phyloP scores from a whole-genome alignment of 2,797 vertebrate species.

The Sebastolobus altivelis region DNA sequence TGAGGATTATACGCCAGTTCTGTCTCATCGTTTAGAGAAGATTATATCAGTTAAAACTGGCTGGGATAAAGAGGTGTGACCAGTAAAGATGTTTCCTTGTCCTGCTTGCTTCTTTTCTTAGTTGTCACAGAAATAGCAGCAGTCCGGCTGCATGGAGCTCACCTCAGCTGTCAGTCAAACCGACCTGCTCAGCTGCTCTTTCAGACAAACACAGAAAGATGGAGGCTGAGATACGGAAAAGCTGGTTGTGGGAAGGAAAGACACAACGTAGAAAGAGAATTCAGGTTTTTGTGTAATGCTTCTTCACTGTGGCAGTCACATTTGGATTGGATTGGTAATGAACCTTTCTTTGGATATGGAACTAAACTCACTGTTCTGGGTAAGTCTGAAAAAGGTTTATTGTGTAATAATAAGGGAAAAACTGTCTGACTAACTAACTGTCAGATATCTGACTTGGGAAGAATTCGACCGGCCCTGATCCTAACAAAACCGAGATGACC shows the following conservation, averaged over 20 bases:
- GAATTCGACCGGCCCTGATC: too few species aligned
- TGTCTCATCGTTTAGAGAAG: too few species aligned
- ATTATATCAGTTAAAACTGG: not conserved
- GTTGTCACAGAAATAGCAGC: slow-evolving; percentile 75
- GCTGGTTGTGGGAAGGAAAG: slow-evolving; percentile 31
- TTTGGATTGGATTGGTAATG: rapidly evolving
- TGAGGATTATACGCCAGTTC: too few species aligned
- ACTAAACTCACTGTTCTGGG: too few species aligned
- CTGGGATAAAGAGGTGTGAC: slow-evolving; percentile 4
- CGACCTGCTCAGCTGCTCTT: slow-evolving; percentile 22
- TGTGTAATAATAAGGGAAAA: too few species aligned
- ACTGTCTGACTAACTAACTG: too few species aligned
- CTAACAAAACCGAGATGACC: not conserved
- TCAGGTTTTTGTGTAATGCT: slow-evolving; percentile 87
- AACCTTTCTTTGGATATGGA: too few species aligned
- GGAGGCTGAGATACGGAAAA: slow-evolving; percentile 54
- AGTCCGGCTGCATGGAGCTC: slow-evolving; percentile 21
- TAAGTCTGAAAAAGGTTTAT: too few species aligned
- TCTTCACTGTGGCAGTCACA: slow-evolving; percentile 82
- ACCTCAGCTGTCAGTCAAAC: not conserved
- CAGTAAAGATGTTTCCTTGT: not conserved
- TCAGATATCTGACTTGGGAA: too few species aligned
- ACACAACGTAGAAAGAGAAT: slow-evolving; percentile 10
- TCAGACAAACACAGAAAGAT: not conserved
- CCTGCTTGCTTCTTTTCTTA: slow-evolving; percentile 54